phyloP scores from a whole-genome alignment of 1,140 invertebrate species.

The Ceratosolen fusciceps region DNA sequence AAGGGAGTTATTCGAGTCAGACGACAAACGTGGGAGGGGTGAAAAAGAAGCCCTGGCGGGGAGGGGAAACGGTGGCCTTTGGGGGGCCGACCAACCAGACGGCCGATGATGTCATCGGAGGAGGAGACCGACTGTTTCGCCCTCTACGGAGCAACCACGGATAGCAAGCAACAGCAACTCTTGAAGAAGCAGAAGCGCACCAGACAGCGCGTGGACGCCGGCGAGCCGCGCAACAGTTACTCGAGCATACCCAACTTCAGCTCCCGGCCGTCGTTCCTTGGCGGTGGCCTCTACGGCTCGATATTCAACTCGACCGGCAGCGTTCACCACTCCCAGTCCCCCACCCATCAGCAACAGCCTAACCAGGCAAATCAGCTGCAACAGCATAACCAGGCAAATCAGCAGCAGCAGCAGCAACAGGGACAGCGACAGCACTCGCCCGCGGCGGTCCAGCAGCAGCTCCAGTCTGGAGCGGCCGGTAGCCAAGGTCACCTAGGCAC shows the following conservation, averaged over 20 bases:
- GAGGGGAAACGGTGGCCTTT: constrained; percentile 71
- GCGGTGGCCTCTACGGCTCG: constrained; percentile 85
- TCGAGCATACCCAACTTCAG: constrained; percentile 89
- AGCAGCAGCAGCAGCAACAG: constrained; percentile 52
- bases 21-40: constrained; percentile 64
- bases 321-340: constrained; percentile 42
- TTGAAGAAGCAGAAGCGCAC: constrained; percentile 91
- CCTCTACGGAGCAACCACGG: constrained; percentile 83
- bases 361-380: constrained; percentile 53
- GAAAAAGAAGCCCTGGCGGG: constrained; percentile 71
- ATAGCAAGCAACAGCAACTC: constrained; percentile 78
- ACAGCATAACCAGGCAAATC: constrained; percentile 52
- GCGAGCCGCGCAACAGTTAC: constrained; percentile 93
- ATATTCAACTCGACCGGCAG: constrained; percentile 73
- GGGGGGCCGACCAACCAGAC: constrained; percentile 73
- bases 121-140: constrained; percentile 91
- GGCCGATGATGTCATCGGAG: constrained; percentile 95
- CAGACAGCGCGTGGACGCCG: constrained; percentile 94
- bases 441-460: neutral
- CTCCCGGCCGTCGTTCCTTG: constrained; percentile 86
- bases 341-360: constrained; percentile 54
- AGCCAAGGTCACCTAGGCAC: constrained; percentile 61
- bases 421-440: neutral
- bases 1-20: constrained; percentile 68
- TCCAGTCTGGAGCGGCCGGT: constrained; percentile 59